phyloP scores from a whole-genome alignment of 2,797 vertebrate genomes.

The Lutra lutra region DNA sequence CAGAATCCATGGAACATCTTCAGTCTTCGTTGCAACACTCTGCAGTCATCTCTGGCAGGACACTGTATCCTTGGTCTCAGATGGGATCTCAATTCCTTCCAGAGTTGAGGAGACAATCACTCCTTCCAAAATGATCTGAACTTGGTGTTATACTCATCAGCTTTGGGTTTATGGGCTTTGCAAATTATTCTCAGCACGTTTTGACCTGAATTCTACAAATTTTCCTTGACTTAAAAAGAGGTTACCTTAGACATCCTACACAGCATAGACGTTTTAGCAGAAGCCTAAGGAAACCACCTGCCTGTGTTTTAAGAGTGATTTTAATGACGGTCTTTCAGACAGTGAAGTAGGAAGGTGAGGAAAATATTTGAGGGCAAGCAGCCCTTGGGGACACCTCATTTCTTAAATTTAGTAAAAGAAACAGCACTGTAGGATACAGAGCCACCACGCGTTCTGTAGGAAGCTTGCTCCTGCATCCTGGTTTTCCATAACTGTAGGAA shows the following conservation, averaged over 20 bases:
- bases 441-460: not conserved
- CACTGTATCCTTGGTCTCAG: not conserved
- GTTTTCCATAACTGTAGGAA: not conserved
- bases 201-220: constrained; percentile 33
- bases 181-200: constrained; percentile 12
- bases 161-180: not conserved
- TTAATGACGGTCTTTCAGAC: not conserved
- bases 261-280: not conserved
- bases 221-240: not conserved
- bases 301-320: not conserved
- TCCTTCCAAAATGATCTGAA: not conserved
- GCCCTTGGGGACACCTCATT: not conserved
- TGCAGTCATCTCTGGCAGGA: too few species aligned
- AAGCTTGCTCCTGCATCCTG: not conserved
- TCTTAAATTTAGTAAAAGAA: not conserved
- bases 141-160: not conserved
- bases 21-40: not conserved
- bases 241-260: not conserved
- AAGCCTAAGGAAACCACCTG: not conserved
- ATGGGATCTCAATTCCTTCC: not conserved
- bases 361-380: not conserved
- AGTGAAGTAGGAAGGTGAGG: not conserved
- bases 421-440: not conserved
- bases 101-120: not conserved
- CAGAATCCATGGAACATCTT: not conserved